Conservation (phyloP, 2,888 invertebrate species). For the Apocheima hispidaria region DNA sequence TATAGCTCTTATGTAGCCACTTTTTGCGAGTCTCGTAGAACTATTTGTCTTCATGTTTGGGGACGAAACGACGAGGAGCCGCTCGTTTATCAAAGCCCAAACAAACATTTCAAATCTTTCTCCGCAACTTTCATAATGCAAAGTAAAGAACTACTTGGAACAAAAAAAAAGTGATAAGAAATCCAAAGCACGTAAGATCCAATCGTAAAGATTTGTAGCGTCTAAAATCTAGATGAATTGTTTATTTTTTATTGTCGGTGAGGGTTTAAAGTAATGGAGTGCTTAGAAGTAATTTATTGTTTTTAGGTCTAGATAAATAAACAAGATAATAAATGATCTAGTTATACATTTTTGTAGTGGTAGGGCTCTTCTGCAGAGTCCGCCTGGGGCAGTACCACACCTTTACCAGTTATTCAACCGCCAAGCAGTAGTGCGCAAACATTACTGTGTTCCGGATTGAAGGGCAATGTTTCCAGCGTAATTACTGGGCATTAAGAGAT, state of each 20-base stretch:
- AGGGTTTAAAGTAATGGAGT: slow-evolving; percentile 1
- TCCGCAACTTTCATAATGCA: slow-evolving; percentile 35
- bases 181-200: slow-evolving; percentile 22
- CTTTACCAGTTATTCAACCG: no score
- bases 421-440: no score
- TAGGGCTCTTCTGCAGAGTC: no score
- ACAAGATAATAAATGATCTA: no score
- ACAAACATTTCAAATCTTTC: slow-evolving; percentile 48
- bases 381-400: no score
- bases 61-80: slow-evolving; percentile 50
- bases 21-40: slow-evolving; percentile 46
- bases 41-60: slow-evolving; percentile 65
- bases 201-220: slow-evolving; percentile 9
- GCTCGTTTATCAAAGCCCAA: slow-evolving; percentile 62
- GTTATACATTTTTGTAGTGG: no score
- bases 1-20: slow-evolving; percentile 15
- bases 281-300: slow-evolving; percentile 1
- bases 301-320: no score
- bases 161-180: slow-evolving; percentile 24
- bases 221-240: slow-evolving; percentile 12
- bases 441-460: no score
- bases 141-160: slow-evolving; percentile 27
- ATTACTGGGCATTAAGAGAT: no score
- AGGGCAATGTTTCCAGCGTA: no score
- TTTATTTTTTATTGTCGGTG: neutral